Conservation (phyloP, 2,113 vertebrate genomes). For the Synodontis membranacea region DNA sequence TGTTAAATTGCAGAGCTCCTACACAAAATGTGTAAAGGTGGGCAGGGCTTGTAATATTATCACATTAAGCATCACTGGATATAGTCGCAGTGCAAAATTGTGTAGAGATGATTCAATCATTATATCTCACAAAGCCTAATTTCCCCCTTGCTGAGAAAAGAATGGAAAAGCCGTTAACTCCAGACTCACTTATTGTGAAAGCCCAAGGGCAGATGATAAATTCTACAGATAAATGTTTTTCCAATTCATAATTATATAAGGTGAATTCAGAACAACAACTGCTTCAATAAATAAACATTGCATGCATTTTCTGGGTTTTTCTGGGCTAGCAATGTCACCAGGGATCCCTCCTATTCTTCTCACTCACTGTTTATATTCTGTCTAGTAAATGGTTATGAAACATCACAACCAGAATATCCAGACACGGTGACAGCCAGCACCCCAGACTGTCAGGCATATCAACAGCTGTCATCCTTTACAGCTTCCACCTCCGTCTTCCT, state of each 20-base stretch:
- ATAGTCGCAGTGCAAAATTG: not conserved
- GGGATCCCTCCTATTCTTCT: not conserved
- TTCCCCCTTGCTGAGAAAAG: not conserved
- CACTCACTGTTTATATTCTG: not conserved
- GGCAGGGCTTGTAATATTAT: not conserved
- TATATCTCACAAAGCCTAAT: not conserved
- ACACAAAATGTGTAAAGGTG: not conserved
- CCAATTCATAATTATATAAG: not conserved
- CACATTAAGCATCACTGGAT: not conserved
- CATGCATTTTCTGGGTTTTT: not conserved
- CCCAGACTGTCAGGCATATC: not conserved
- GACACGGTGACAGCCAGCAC: not conserved
- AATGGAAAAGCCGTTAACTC: not conserved
- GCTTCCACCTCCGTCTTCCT: not conserved
- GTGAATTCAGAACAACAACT: not conserved
- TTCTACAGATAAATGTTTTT: not conserved
- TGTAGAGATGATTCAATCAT: not conserved
- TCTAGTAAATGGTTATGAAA: not conserved
- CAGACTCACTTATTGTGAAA: not conserved
- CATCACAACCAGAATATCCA: conserved; percentile 1
- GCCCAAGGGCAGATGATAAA: not conserved
- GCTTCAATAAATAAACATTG: not conserved
- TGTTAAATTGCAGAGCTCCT: not conserved
- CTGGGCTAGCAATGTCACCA: not conserved
- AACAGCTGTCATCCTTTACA: conserved; percentile 1